phyloP scores from a whole-genome alignment of 2,888 invertebrate genomes.

The Monopis laevigella region DNA sequence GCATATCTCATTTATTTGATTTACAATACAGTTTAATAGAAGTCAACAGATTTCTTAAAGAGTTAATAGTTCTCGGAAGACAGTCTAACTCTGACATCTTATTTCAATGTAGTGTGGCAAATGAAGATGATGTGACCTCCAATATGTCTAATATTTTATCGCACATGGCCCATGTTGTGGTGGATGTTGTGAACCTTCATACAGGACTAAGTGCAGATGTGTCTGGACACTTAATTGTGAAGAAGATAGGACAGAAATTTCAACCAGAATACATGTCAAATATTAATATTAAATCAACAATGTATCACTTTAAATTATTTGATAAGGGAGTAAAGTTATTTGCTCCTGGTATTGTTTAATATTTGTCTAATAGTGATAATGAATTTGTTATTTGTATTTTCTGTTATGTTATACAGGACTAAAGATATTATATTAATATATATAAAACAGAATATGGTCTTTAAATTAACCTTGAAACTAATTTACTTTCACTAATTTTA shows the following conservation, averaged over 20 bases:
- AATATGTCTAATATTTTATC: slow-evolving; percentile 68
- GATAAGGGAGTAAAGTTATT: slow-evolving; percentile 80
- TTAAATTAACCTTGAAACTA: too few relatives aligned
- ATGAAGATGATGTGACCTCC: slow-evolving; percentile 64
- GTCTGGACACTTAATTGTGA: slow-evolving; percentile 72
- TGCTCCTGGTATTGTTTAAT: slow-evolving; percentile 69
- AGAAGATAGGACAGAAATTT: slow-evolving; percentile 45
- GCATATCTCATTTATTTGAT: slow-evolving; percentile 76
- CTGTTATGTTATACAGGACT: too few relatives aligned
- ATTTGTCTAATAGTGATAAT: too few relatives aligned
- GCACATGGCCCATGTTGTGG: slow-evolving; percentile 70
- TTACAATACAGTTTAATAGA: slow-evolving; percentile 63
- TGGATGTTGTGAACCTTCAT: slow-evolving; percentile 72
- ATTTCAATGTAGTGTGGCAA: slow-evolving; percentile 68
- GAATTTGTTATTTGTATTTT: too few relatives aligned
- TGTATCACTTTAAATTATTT: slow-evolving; percentile 74
- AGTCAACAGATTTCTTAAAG: slow-evolving; percentile 57
- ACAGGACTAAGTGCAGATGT: slow-evolving; percentile 79
- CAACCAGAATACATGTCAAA: slow-evolving; percentile 32
- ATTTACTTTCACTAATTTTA: too few relatives aligned
- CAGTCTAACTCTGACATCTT: slow-evolving; percentile 46
- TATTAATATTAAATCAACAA: slow-evolving; percentile 34
- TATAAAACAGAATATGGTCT: too few relatives aligned
- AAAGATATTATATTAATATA: too few relatives aligned
- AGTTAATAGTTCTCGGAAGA: slow-evolving; percentile 42